Percentiles rank a stretch among this genome's conserved stretches.
Evolutionary conservation across 2,888 invertebrate species (phyloP).

Genomic region (Gibbula magus): DNA sequence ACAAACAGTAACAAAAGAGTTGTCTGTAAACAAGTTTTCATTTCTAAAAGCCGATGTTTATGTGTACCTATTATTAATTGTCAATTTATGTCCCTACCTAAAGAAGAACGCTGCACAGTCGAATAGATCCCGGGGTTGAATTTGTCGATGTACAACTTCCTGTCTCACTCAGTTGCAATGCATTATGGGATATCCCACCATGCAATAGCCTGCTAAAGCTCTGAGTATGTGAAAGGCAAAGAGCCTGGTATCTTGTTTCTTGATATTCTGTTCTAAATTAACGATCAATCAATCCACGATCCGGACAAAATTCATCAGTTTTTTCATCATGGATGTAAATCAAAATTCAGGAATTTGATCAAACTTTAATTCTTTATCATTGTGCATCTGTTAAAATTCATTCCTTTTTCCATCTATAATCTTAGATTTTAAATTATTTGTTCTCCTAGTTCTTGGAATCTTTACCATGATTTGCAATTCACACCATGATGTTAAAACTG

Average conservation of each 20-base stretch:
- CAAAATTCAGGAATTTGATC: no score
- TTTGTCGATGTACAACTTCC: constrained; percentile 26
- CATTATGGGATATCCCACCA: constrained; percentile 33
- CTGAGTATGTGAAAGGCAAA: constrained; percentile 20
- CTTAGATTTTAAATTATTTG: no score
- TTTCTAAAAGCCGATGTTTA: neutral
- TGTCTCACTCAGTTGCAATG: constrained; percentile 35
- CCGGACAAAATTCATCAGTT: no score
- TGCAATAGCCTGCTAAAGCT: constrained; percentile 21
- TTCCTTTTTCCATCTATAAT: no score
- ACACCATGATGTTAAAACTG: no score
- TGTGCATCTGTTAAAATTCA: no score
- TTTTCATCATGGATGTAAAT: no score
- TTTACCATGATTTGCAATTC: no score
- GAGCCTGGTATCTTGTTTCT: constrained; percentile 24
- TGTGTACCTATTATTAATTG: constrained; percentile 19
- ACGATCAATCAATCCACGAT: no score
- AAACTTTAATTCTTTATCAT: no score
- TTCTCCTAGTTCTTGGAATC: no score
- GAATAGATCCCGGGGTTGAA: constrained; percentile 53
- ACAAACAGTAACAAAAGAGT: neutral
- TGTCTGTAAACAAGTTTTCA: neutral
- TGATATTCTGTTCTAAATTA: no score
- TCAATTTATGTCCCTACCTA: constrained; percentile 25
- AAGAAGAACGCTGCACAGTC: constrained; percentile 52